These are phyloP conservation scores for Cataglyphis cursor DNA, from an alignment of 2,888 invertebrate species.

Conservation along the genomic window DNA sequence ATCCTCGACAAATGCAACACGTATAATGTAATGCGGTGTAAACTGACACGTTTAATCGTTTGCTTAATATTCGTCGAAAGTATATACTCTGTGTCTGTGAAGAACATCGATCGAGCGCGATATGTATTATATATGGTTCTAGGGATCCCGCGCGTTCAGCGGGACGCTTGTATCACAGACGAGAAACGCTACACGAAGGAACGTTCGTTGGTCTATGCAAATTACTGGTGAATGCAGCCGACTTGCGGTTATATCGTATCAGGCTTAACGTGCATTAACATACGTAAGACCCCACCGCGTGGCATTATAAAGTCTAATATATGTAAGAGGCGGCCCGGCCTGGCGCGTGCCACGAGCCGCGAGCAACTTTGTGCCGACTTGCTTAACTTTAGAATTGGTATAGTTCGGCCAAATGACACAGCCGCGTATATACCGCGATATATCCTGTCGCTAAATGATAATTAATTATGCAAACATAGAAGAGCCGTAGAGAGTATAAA, in stretches of 20 bases:
- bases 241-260: constrained; percentile 66
- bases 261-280: constrained; percentile 79
- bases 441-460: constrained; percentile 15
- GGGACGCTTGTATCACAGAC: not conserved
- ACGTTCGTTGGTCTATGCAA: constrained; percentile 71
- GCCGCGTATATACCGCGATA: constrained; percentile 35
- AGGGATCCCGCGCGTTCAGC: not conserved
- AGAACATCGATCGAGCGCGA: constrained; percentile 13
- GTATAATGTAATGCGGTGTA: not conserved
- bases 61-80: not conserved
- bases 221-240: constrained; percentile 61
- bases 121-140: constrained; percentile 1
- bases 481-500: not conserved
- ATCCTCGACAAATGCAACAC: not conserved
- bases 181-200: not conserved
- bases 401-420: constrained; percentile 65
- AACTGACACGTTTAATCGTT: constrained; percentile 22
- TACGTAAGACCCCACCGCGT: constrained; percentile 76
- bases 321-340: constrained; percentile 48
- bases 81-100: not conserved
- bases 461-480: constrained; percentile 33
- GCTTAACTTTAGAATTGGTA: constrained; percentile 60
- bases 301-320: constrained; percentile 82
- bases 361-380: constrained; percentile 59
- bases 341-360: constrained; percentile 71